Percentiles rank a stretch among this genome's conserved stretches.
Conservation (phyloP, 1,140 invertebrate species). For the Phocides pigmalion region DNA sequence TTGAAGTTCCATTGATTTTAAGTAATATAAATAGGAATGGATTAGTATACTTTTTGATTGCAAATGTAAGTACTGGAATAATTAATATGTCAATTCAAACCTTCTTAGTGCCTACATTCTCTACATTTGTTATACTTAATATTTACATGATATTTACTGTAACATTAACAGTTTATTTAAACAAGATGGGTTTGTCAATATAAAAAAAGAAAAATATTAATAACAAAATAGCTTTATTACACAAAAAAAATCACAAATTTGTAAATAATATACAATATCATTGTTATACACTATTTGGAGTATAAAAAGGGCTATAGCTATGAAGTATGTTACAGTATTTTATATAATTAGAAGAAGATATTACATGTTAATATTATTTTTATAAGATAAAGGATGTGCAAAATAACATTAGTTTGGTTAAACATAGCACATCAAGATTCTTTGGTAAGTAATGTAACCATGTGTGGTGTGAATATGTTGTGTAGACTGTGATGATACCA, state of each 20-base stretch:
- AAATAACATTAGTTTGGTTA: no score
- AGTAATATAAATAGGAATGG: slow-evolving; percentile 90
- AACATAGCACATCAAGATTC: no score
- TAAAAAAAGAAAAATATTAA: slow-evolving; percentile 37
- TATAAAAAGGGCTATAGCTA: no score
- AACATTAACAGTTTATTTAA: slow-evolving; percentile 58
- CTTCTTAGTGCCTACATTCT: slow-evolving; percentile 73
- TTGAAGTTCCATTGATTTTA: slow-evolving; percentile 84
- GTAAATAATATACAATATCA: not conserved
- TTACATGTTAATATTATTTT: no score
- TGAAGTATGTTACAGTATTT: no score
- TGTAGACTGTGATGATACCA: no score
- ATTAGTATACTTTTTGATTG: slow-evolving; percentile 90
- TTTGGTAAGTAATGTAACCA: no score
- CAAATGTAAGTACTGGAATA: slow-evolving; percentile 91
- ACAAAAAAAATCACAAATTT: not conserved
- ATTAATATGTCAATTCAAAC: slow-evolving; percentile 90
- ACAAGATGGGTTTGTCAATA: slow-evolving; percentile 45
- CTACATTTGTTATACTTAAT: slow-evolving; percentile 85
- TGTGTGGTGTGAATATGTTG: no score
- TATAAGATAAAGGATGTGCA: no score
- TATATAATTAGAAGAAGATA: no score
- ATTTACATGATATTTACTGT: slow-evolving; percentile 85
- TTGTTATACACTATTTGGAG: no score
- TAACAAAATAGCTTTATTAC: slow-evolving; percentile 22